Conservation (phyloP, 2,888 invertebrate species). For the Graphium colonna region DNA sequence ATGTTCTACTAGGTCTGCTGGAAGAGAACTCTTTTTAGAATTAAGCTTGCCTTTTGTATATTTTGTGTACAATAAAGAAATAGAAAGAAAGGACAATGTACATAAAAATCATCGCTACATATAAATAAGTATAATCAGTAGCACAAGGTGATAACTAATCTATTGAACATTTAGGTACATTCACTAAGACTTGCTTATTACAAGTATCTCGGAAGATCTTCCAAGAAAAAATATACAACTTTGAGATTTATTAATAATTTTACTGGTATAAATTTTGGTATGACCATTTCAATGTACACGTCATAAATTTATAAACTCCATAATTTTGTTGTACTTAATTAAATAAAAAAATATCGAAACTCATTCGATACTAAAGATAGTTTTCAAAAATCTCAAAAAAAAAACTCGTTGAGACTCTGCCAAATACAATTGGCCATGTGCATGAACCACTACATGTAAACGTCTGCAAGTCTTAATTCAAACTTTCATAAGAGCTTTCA, state of each 20-base stretch:
- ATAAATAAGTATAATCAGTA: too few species aligned
- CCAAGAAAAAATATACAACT: too few species aligned
- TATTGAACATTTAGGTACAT: too few species aligned
- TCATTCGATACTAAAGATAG: neutral
- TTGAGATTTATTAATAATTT: neutral
- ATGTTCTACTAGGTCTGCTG: too few species aligned
- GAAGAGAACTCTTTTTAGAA: too few species aligned
- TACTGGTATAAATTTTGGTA: neutral
- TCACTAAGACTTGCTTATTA: too few species aligned
- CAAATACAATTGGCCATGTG: neutral
- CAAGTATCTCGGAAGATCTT: too few species aligned
- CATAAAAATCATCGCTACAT: too few species aligned
- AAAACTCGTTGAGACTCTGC: neutral
- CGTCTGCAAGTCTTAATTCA: neutral
- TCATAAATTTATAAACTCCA: neutral
- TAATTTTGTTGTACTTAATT: neutral
- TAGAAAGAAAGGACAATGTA: too few species aligned
- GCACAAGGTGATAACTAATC: too few species aligned
- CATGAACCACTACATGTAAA: neutral
- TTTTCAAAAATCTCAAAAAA: neutral
- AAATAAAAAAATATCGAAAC: neutral
- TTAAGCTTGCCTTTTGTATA: too few species aligned
- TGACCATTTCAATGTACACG: neutral
- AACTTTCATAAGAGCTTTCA: constrained; percentile 8
- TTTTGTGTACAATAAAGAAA: too few species aligned